Conservation (phyloP, 2,888 invertebrate genomes). For the Pammene fasciana region DNA sequence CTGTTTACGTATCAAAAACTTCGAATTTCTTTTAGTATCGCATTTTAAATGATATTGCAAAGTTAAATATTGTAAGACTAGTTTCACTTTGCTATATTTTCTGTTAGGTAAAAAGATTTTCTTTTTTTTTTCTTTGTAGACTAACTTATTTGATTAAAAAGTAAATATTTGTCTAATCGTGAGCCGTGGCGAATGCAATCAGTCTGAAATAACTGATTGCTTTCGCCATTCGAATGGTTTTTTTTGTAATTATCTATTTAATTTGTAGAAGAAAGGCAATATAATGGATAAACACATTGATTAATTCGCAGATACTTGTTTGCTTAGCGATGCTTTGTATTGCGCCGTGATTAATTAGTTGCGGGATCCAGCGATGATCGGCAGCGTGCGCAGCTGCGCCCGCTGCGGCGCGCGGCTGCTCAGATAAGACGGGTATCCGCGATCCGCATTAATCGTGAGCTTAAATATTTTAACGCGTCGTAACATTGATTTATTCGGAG, state of each 20-base stretch:
- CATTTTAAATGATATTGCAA: no score
- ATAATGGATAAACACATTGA: slow-evolving; percentile 1
- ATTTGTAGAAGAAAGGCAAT: background rate
- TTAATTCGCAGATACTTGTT: slow-evolving; percentile 26
- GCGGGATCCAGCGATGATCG: slow-evolving; percentile 55
- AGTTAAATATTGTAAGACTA: no score
- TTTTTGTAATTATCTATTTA: background rate
- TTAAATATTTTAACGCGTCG: slow-evolving; percentile 83
- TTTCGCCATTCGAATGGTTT: background rate
- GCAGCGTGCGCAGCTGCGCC: slow-evolving; percentile 59
- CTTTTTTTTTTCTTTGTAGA: no score
- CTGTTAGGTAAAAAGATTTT: no score
- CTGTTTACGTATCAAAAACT: background rate
- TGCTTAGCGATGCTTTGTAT: slow-evolving; percentile 46
- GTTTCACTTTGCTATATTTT: no score
- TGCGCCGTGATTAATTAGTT: slow-evolving; percentile 55
- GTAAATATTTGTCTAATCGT: background rate
- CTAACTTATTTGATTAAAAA: background rate
- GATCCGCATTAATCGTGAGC: slow-evolving; percentile 79
- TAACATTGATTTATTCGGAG: slow-evolving; percentile 82
- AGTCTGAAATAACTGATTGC: no score
- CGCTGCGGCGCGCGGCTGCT: slow-evolving; percentile 54
- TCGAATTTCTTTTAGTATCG: background rate
- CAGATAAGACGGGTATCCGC: slow-evolving; percentile 70
- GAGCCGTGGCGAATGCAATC: background rate